Evolutionary conservation across 2,797 vertebrate genomes (phyloP).

Genomic region (Meriones psammophilus): DNA sequence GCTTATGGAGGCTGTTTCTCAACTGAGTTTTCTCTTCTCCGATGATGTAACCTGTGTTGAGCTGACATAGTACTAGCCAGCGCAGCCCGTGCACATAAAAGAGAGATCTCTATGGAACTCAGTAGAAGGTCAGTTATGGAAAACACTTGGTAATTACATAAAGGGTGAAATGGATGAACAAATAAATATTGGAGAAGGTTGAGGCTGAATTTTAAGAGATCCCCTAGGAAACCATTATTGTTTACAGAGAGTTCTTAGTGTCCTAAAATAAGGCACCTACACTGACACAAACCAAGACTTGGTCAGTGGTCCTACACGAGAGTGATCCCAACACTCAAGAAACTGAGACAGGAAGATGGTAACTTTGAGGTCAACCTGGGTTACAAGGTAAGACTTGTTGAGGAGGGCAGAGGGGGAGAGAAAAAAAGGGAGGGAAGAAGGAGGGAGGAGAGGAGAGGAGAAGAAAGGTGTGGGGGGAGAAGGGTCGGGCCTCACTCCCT

Average conservation of each 20-base stretch:
- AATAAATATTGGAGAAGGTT: neutral
- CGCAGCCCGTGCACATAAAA: neutral
- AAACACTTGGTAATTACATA: neutral
- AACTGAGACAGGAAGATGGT: too few relatives aligned
- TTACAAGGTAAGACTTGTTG: neutral
- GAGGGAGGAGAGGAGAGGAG: accelerated
- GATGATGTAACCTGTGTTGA: too few relatives aligned
- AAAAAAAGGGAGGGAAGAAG: neutral
- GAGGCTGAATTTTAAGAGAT: conserved; percentile 33
- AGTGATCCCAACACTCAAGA: neutral
- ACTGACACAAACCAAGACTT: neutral
- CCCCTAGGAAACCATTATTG: neutral
- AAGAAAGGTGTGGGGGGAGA: accelerated
- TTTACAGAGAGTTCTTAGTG: neutral
- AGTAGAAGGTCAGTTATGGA: neutral
- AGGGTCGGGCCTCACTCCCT: neutral
- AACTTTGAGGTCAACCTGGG: neutral
- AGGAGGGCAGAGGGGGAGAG: too few relatives aligned
- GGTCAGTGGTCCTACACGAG: too few relatives aligned
- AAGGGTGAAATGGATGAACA: conserved; percentile 14
- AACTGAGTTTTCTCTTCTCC: neutral
- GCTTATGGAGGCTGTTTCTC: neutral
- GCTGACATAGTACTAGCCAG: neutral
- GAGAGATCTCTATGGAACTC: neutral
- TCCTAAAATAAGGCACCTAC: conserved; percentile 29